Evolutionary conservation across 2,888 invertebrate genomes (phyloP), one percentile per base, ranked within the genome.

Genomic region (Epistrophella euchroma): DNA sequence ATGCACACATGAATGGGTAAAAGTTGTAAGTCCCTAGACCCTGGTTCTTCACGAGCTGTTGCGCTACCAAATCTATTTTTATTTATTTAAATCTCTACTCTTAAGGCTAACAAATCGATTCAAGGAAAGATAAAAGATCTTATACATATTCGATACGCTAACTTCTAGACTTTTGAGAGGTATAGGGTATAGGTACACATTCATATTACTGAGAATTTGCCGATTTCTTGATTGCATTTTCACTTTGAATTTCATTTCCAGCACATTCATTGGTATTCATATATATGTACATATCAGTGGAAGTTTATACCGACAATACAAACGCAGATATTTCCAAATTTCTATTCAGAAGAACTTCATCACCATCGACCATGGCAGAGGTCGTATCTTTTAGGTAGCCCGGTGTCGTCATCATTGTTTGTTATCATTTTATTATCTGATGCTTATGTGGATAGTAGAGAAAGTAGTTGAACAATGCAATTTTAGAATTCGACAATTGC

Each of bases 151-250:
- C 22, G 25, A 15, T 25, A 52, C 52, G 1, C 1, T 25, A 22
- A 15, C 7, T 25, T 15, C 7, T 15, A 1, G 6, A 52, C 52
- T 52, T 25, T 25, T 52, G 2, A 3, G 4, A 43, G 28, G 3
- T 15, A 3, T 15, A 0, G 2, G 6, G n/a, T n/a, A n/a, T n/a
- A n/a, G 2, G 0, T 56, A 56, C 32, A 32, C 10, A 50, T 4
- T 1, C 22, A 52, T 56, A 56, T 11, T 35, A 40, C 22, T 32
- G 56, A 32, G 45, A 32, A 37, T 58, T 15, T 64, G 40, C 35
- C 22, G 76, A 71, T 64, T 43, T 50, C 76, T 56, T 81, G 81
- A 81, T 76, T 81, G 64, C 75, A 81, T 64, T 75, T 76, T 76
- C 81, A 62, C 76, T 76, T 75, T 64, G 71, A 71, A 81, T 71